phyloP scores from a whole-genome alignment of 2,113 vertebrate species.

The Embiotoca jacksoni region DNA sequence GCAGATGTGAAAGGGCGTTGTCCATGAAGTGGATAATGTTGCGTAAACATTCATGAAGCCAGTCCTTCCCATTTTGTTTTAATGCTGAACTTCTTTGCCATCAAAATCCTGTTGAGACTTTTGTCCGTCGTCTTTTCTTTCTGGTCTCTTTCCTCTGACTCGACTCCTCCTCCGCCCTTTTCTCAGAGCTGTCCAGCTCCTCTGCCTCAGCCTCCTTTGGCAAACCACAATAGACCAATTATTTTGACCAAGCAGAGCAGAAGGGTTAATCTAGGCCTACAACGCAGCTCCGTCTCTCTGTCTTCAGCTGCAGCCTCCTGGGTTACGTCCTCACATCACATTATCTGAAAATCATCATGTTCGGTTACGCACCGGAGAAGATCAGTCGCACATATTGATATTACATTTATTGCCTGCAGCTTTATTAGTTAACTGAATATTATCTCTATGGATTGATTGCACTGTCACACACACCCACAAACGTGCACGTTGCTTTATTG shows the following conservation, averaged over 20 bases:
- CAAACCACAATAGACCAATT: slow-evolving; percentile 67
- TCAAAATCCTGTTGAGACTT: neutral
- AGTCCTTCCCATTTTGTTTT: neutral
- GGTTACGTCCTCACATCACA: slow-evolving; percentile 58
- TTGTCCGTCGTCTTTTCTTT: neutral
- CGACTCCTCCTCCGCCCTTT: slow-evolving; percentile 6
- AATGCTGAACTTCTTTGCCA: slow-evolving; percentile 5
- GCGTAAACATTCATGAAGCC: slow-evolving; percentile 1
- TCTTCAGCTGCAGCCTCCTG: slow-evolving; percentile 44
- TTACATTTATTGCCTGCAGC: slow-evolving; percentile 67
- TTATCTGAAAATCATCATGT: slow-evolving; percentile 73
- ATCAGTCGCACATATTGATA: slow-evolving; percentile 73
- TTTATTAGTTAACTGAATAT: slow-evolving; percentile 69
- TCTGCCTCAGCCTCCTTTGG: slow-evolving; percentile 27
- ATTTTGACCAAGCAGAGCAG: slow-evolving; percentile 69
- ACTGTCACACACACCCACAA: neutral
- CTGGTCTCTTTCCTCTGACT: slow-evolving; percentile 4
- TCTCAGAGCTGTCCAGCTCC: slow-evolving; percentile 34
- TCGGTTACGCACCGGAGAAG: slow-evolving; percentile 48
- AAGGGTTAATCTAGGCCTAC: slow-evolving; percentile 56
- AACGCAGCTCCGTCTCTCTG: neutral
- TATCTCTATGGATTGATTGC: slow-evolving; percentile 58
- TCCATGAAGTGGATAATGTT: neutral
- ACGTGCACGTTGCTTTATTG: slow-evolving; percentile 3
- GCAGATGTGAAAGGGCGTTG: neutral